Evolutionary conservation across 1,140 invertebrate species (phyloP).

Genomic region (Brachionus manjavacas): DNA sequence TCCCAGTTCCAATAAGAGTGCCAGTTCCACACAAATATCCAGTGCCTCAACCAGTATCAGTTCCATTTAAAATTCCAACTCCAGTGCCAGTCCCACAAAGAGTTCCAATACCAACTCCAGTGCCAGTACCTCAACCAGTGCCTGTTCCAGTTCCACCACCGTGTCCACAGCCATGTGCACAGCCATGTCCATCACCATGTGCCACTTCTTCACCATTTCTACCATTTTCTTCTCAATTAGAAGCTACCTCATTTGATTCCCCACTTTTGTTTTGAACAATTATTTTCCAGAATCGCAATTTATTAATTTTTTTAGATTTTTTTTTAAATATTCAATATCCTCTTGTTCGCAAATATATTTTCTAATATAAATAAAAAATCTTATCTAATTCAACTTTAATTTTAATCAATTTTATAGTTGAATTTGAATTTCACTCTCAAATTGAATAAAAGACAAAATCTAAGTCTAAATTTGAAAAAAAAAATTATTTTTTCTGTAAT

Average conservation of each 20-base stretch:
- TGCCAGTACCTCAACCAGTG: background rate
- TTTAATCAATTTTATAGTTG: too few species aligned
- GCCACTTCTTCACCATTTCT: background rate
- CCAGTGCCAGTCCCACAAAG: background rate
- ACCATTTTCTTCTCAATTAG: background rate
- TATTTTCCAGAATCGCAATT: background rate
- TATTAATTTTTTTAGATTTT: background rate
- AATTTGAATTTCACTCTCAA: too few species aligned
- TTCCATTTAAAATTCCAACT: background rate
- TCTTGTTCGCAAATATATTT: too few species aligned
- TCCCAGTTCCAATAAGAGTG: background rate
- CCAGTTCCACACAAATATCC: background rate
- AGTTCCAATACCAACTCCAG: background rate
- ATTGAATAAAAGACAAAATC: too few species aligned
- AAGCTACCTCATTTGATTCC: background rate
- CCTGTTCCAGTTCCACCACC: background rate
- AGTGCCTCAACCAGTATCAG: background rate
- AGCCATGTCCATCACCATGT: background rate
- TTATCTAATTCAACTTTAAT: too few species aligned
- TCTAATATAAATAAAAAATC: too few species aligned
- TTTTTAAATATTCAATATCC: too few species aligned
- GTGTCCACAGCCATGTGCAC: background rate
- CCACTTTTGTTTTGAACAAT: background rate
- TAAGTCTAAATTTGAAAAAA: too few species aligned
- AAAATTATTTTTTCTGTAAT: too few species aligned